Evolutionary conservation across 2,888 invertebrate species (phyloP), one percentile per base, ranked within the genome.

Genomic region (Lycaena phlaeas): DNA sequence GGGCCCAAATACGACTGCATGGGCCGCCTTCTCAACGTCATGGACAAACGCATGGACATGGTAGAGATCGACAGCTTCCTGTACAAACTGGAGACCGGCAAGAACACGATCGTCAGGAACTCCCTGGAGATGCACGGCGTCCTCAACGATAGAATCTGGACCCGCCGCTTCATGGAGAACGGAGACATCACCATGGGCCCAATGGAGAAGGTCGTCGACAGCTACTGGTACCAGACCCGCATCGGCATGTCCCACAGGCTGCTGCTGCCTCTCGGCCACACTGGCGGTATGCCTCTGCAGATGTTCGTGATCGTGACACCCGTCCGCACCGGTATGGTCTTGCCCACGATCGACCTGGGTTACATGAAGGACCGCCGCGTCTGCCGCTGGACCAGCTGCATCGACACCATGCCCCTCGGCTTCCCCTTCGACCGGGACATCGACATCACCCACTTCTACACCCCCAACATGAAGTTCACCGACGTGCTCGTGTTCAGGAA

Each of bases 351-450:
- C 34, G 85, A 86, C 57, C 67, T 79, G 49, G 72, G 67, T 49
- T 64, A 73, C 44, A 78, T 78, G 66, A 84, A 85, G 61, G 74
- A 81, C 38, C 81, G 86, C 43, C 86, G 78, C 50, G 70, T 85
- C 45, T 87, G 86, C 52, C 81, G 81, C 58, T 88, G 85, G 64
- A 64, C 87, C 56, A 76, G 69, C 4, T 84, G 81, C 48, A 69
- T 88, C 49, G 92, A 92, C 68, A 85, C 79, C 36, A 85, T 86
- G 64, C 87, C 92, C 1, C 81, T 90, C 52, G 92, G 91, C 44
- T 94, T 88, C 86, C 93, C 93, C 51, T 89, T 93, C 79, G 92
- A 94, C 70, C 88, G 91, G 49, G 76, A 75, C 25, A 86, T 91
- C 58, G 79, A 87, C 43, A 75, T 86, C 50, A 73, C 78, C 36